Base-by-base conservation (phyloP, 2,113 vertebrate genomes). In the Arizona elegans region DNA sequence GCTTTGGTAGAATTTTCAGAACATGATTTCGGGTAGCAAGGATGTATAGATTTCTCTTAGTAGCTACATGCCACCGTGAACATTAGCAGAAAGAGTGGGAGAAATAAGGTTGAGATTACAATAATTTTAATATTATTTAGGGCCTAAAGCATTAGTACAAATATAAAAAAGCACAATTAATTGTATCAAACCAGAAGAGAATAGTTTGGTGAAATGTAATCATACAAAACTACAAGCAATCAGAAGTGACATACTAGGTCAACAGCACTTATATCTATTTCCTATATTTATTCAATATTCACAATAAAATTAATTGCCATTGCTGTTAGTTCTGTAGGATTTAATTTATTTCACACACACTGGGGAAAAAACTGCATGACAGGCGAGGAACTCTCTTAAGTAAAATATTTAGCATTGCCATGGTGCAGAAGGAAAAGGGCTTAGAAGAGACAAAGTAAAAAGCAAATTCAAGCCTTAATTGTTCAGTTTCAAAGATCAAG, bases 241-340 rank as follows among this genome's bases (percentile, higher is more conserved):
- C 70, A 81, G 70, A 81, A 38, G 8, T 94, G 56, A 17, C 96
- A 92, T 92, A 88, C 29, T 93, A 21, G 56, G 12, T 87, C 24
- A 87, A 52, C 86, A 65, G 87, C 55, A 43, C 19, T 70, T 50
- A 1, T 52, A 93, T 53, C 89, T 94, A 29, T 26, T 94, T 65
- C 17, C 91, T 33, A n/a, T 4, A 26, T 3, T 94, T 95, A 43
- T 95, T 65, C 21, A 87, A 96, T 59, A 86, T 38, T 62, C 93
- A 4, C 29, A 89, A 94, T 92, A 75, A 90, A 52, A 58, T 10
- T 70, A 59, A 92, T 89, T 92, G 0, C 90, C 11, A 8, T 92
- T 95, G 86, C 93, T 93, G 94, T 97, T 96, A 59, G 87, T 88
- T 94, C 6, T 88, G 56, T 55, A 87, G 90, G 75, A 50, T 87